Conservation (phyloP, 2,797 vertebrate species). For the Rhabdophis nuchalis region DNA sequence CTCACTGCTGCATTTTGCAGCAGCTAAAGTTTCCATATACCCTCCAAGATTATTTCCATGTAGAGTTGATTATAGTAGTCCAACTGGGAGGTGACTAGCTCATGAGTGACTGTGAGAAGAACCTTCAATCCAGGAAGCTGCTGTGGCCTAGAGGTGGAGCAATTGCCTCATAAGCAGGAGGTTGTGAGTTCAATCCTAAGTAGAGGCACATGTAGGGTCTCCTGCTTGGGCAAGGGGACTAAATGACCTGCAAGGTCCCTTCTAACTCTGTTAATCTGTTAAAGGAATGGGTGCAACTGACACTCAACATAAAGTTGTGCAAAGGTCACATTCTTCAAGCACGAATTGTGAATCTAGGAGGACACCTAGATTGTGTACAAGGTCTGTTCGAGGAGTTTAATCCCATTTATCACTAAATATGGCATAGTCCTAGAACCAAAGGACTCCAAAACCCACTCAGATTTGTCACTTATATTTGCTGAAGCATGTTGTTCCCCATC, state of each 20-base stretch:
- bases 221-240: too few species aligned
- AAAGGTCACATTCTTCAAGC: neutral
- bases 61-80: neutral
- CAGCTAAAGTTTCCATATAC: neutral
- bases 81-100: neutral
- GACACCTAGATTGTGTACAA: neutral
- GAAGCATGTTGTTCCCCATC: too few species aligned
- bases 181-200: too few species aligned
- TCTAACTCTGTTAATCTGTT: too few species aligned
- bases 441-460: neutral
- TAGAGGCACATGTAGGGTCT: too few species aligned
- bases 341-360: neutral
- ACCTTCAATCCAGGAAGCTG: neutral
- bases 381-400: neutral
- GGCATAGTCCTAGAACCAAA: neutral
- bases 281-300: neutral
- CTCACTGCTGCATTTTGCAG: neutral
- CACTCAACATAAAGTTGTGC: neutral
- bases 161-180: too few species aligned
- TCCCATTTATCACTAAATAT: neutral
- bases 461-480: neutral
- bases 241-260: too few species aligned
- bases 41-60: neutral
- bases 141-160: too few species aligned
- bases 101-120: neutral